Base-by-base conservation (phyloP, 2,797 vertebrate species). In the Gymnodraco acuticeps region DNA sequence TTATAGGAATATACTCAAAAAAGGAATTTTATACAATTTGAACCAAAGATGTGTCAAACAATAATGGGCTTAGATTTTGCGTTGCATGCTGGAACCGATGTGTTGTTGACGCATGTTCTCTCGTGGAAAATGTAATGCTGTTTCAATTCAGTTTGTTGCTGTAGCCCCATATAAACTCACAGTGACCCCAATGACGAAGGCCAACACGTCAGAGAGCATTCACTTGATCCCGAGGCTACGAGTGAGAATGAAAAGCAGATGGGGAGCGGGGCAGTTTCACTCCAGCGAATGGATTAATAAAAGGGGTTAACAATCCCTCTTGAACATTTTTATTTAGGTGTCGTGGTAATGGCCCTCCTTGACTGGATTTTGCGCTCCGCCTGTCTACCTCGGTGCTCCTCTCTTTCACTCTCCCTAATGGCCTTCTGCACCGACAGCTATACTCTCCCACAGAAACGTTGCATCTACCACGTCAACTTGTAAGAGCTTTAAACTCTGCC, bases 211-310 rank as follows among this genome's bases (percentile, higher is more conserved):
- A 77, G 20, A 2, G 10, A 42, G 9, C 54, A 38, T 42, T 73
- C 20, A 47, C 68, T 53, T 59, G 27, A 75, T 65, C 62, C n/a
- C 64, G 33, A 3, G 64, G 64, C 55, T 59, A 19, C 0, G n/a
- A 64, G 71, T 10, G 48, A 53, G 46, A 62, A 73, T 55, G 41
- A 46, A 48, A 78, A 78, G 54, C 59, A 60, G 65, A 80, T 63
- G 62, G 61, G 23, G 41, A 50, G 42, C 3, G 0, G 46, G 56
- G 33, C 41, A 43, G 33, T 74, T 84, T 71, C 53, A 63, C 45
- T 46, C 43, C 33, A 54, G 75, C 33, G 65, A 73, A 79, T 17
- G 1, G 33, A 42, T 56, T 53, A 62, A 70, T 20, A 60, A 33
- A 38, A 23, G 10, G 23, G 16, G 61, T 47, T 58, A 84, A 73